Evolutionary conservation across 2,797 vertebrate genomes (phyloP).

Genomic region (Rachycentron canadum): DNA sequence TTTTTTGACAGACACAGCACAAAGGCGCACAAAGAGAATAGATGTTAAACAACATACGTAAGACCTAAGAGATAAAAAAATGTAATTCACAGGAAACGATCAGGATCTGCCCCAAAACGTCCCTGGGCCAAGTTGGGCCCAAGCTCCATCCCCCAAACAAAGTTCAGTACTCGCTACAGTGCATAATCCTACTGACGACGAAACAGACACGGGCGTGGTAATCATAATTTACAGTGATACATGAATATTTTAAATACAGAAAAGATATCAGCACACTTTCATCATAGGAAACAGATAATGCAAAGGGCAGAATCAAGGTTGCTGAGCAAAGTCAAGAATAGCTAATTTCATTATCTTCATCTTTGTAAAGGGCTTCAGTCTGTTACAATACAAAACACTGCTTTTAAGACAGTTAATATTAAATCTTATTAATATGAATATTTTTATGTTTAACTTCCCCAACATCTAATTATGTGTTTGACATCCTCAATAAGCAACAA

Average conservation of each 20-base stretch:
- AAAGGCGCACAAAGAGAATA: background rate
- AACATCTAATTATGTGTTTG: background rate
- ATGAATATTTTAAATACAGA: constrained; percentile 1
- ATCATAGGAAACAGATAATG: background rate
- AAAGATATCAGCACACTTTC: background rate
- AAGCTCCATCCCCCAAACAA: too few relatives aligned
- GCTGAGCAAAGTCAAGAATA: background rate
- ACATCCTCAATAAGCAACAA: constrained; percentile 3
- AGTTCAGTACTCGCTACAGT: too few relatives aligned
- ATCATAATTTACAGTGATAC: constrained; percentile 1
- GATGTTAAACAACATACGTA: background rate
- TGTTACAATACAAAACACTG: background rate
- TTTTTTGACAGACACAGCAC: constrained; percentile 12
- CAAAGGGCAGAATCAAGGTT: background rate
- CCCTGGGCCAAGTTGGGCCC: too few relatives aligned
- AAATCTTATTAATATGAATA: too few relatives aligned
- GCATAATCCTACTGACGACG: too few relatives aligned
- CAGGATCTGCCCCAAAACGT: too few relatives aligned
- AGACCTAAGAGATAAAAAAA: background rate
- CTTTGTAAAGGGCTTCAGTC: constrained; percentile 26
- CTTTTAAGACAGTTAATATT: background rate
- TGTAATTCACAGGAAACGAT: background rate
- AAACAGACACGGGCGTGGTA: too few relatives aligned
- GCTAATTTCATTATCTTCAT: background rate
- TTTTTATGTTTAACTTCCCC: too few relatives aligned